A percentile compares a stretch with the other conserved stretches of the same genome.
Conservation (phyloP, 37 sponge, comb jelly and placozoan genomes). For the Hormiphora californensis region DNA sequence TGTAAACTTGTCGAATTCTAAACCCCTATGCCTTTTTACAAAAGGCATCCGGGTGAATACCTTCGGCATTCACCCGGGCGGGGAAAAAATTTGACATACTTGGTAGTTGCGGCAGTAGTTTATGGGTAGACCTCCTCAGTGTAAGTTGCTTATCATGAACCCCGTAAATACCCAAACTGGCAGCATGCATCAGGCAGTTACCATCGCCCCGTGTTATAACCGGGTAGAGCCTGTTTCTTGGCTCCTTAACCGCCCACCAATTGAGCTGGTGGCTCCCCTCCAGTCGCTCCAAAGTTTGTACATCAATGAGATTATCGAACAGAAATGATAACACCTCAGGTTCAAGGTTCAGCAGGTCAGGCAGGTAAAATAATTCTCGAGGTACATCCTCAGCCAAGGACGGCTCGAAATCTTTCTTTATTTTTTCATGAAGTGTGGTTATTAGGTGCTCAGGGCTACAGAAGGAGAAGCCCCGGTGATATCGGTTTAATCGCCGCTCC, state of each 20-base stretch:
- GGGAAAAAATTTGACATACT: too few species aligned
- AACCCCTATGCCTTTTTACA: too few species aligned
- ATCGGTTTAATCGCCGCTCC: neutral
- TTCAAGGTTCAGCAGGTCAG: neutral
- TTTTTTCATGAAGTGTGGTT: neutral
- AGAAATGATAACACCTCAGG: neutral
- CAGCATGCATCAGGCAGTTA: constrained; percentile 94
- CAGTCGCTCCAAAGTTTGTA: neutral
- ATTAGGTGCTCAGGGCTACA: constrained; percentile 5
- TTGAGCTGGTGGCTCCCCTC: constrained; percentile 23
- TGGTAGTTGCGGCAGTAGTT: constrained; percentile 59
- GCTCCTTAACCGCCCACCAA: constrained; percentile 29
- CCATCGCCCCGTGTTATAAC: constrained; percentile 89
- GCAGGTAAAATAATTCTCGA: constrained; percentile 1
- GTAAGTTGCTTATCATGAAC: constrained; percentile 77
- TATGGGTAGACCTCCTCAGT: constrained; percentile 69
- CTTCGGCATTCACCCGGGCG: too few species aligned
- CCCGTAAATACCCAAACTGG: constrained; percentile 88
- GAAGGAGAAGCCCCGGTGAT: constrained; percentile 23
- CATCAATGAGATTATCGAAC: neutral
- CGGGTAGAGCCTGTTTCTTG: constrained; percentile 56
- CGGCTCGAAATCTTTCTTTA: constrained; percentile 11
- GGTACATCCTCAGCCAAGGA: neutral
- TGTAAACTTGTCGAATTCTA: too few species aligned
- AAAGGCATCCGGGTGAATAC: too few species aligned